phyloP scores from a whole-genome alignment of 1,140 invertebrate genomes.

The Hylyphantes graminicola region DNA sequence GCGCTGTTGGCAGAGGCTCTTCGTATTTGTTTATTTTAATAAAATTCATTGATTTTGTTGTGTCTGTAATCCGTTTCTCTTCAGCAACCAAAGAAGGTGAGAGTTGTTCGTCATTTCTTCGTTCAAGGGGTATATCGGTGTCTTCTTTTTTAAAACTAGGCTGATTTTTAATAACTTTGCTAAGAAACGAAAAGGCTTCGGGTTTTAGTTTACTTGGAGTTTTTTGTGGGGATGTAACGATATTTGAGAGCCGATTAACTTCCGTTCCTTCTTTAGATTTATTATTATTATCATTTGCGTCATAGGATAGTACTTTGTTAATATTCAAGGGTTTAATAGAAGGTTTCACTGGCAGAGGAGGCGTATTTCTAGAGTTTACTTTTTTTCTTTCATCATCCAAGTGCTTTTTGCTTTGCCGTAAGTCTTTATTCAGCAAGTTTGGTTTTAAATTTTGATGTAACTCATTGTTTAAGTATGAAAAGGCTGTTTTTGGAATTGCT shows the following conservation, averaged over 20 bases:
- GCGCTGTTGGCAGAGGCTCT: too few species aligned
- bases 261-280: not conserved
- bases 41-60: too few species aligned
- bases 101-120: too few species aligned
- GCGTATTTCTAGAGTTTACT: not conserved
- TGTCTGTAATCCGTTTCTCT: too few species aligned
- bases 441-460: too few species aligned
- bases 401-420: too few species aligned
- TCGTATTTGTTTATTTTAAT: too few species aligned
- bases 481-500: conserved; percentile 8
- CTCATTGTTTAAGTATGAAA: conserved; percentile 2
- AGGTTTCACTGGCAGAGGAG: not conserved
- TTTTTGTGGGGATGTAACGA: not conserved
- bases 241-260: not conserved
- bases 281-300: not conserved
- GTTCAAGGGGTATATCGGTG: too few species aligned
- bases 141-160: not conserved
- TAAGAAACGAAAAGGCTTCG: conserved; percentile 22
- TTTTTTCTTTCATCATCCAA: not conserved
- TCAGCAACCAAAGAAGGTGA: too few species aligned
- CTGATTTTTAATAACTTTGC: not conserved
- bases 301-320: too few species aligned
- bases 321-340: not conserved
- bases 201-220: conserved; percentile 21
- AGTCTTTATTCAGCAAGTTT: too few species aligned